Evolutionary conservation across 2,797 vertebrate genomes (phyloP).

Genomic region (Chloroceryle amazona): DNA sequence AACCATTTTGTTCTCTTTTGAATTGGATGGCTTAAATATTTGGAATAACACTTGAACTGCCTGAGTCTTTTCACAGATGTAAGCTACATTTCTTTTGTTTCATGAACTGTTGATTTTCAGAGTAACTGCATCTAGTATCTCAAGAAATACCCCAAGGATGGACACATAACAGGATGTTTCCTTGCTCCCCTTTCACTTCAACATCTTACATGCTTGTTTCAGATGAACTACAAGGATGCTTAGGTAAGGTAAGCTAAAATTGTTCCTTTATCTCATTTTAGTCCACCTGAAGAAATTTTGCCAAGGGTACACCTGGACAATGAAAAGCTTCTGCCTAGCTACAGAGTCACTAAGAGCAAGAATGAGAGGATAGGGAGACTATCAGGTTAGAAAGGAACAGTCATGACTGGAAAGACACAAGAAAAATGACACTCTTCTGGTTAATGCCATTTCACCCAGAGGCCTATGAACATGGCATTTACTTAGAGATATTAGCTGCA

Average conservation of each 20-base stretch:
- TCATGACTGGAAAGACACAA: rapidly evolving
- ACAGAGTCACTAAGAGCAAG: neutral
- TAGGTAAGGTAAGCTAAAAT: neutral
- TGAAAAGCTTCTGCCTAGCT: neutral
- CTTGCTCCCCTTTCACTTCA: neutral
- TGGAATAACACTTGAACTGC: neutral
- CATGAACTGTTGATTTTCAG: neutral
- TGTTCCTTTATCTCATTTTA: neutral
- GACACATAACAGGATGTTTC: neutral
- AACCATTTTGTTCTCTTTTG: neutral
- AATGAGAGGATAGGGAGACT: neutral
- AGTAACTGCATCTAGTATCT: neutral
- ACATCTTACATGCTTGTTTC: neutral
- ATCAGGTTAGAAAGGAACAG: neutral
- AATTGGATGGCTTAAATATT: neutral
- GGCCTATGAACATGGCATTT: neutral
- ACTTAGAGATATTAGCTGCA: neutral
- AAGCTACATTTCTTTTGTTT: neutral
- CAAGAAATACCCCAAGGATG: neutral
- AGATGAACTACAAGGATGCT: neutral
- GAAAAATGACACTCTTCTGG: neutral
- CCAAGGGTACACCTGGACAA: rapidly evolving
- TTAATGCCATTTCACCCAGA: neutral
- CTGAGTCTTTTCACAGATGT: neutral
- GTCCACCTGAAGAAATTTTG: neutral